These are phyloP conservation scores for Dipodomys spectabilis DNA, from an alignment of 2,113 vertebrate genomes.

Conservation along the genomic window DNA sequence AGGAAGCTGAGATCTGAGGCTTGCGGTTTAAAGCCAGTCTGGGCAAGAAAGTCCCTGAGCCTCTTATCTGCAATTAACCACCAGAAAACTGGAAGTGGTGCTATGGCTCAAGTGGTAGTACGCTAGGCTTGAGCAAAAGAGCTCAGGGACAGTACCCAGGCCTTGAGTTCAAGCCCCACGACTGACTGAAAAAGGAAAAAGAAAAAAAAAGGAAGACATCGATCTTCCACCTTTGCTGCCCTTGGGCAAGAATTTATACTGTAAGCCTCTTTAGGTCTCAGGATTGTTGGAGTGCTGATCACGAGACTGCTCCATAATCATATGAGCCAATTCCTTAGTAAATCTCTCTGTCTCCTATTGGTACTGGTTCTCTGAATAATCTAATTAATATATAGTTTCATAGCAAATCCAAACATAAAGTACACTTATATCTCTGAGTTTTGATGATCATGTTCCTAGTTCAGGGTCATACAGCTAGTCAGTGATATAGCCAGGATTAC, in stretches of 20 bases:
- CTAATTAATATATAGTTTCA: neutral
- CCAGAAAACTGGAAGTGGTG: too few species aligned
- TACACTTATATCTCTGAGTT: neutral
- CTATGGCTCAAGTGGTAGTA: too few species aligned
- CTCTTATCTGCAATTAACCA: too few species aligned
- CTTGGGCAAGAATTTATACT: neutral
- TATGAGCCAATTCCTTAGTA: neutral
- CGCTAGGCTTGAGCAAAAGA: too few species aligned
- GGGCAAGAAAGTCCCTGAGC: too few species aligned
- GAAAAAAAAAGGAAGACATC: too few species aligned
- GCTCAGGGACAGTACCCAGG: too few species aligned
- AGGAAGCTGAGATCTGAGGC: too few species aligned
- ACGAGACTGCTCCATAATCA: neutral
- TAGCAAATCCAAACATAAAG: neutral
- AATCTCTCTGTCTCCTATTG: neutral
- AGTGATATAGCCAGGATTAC: neutral
- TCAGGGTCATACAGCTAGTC: conserved; percentile 11
- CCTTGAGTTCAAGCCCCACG: too few species aligned
- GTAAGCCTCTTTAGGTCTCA: neutral
- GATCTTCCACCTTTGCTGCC: neutral
- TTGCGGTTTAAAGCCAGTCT: too few species aligned
- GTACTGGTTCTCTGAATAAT: neutral
- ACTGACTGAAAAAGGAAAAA: too few species aligned
- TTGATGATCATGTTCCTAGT: conserved; percentile 13
- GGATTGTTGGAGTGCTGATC: neutral